phyloP scores from a whole-genome alignment of 2,797 vertebrate species.

The Diceros bicornis region DNA sequence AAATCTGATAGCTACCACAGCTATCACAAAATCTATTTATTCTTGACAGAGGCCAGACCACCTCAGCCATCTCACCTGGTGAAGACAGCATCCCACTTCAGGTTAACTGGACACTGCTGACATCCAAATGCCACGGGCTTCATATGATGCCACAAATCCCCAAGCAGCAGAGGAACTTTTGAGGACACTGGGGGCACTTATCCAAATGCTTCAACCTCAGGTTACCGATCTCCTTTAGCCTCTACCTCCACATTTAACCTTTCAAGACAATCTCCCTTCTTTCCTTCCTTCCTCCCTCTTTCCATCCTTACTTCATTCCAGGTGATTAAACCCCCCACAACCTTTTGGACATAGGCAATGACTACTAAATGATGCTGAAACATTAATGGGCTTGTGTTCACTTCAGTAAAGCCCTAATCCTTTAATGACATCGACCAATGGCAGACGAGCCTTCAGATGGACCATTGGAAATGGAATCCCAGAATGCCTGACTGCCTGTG shows the following conservation, averaged over 20 bases:
- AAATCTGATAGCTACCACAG: background rate
- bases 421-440: background rate
- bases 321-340: background rate
- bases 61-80: background rate
- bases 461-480: background rate
- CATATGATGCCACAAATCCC: background rate
- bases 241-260: background rate
- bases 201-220: background rate
- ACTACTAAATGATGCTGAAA: background rate
- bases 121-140: no score
- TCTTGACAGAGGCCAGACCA: background rate
- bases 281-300: background rate
- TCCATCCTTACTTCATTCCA: background rate
- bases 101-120: background rate
- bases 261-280: background rate
- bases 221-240: background rate
- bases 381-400: no score
- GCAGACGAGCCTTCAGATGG: background rate
- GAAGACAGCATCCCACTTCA: background rate
- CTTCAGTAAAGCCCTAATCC: background rate
- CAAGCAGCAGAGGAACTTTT: background rate
- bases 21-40: background rate
- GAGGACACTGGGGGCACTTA: background rate
- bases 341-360: background rate
- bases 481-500: rapidly evolving